Evolutionary conservation across 2,888 invertebrate genomes (phyloP), one percentile per base, ranked within the genome.

Genomic region (Willowsia nigromaculata): DNA sequence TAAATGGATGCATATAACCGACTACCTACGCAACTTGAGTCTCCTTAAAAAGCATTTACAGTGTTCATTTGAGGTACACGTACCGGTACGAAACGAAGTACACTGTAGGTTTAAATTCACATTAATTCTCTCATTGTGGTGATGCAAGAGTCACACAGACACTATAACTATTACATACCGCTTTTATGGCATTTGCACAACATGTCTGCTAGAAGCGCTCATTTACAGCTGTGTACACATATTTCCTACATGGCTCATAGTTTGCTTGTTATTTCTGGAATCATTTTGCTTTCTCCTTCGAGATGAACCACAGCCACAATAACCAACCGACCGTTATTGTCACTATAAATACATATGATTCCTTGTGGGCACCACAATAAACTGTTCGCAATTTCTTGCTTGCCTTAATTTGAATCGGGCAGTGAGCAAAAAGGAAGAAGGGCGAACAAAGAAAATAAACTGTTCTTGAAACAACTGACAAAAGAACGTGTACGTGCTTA

Each of bases 291-390:
- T 68, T 68, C 68, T 68, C 37, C 82, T 47, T 82, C 50, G 40
- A 65, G 82, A 82, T 47, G 65, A 65, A 68, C 65, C 47, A 33
- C 65, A 37, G 68, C 68, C 68, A 68, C 37, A 37, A 68, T 37
- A 68, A 68, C 68, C 68, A 68, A n/a, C 68, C n/a, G 25, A 30
- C 65, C 43, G 47, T 65, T 47, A 82, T 62, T 65, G 43, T 43
- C 43, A 43, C 82, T 65, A 82, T 82, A 82, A 65, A 82, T 82
- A 82, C 68, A 5, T 22, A 76, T n/a, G 62, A 47, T 9, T 82
- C 65, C 82, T 82, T 68, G 50, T 33, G 82, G 82, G 65, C 30
- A 65, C 33, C n/a, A 11, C 65, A 68, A 37, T 37, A 37, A 68
- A 68, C 68, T 37, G 68, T 2, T 68, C 68, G 3, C 27, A n/a